phyloP scores from a whole-genome alignment of 2,797 vertebrate species.

The Myotis vivesi region DNA sequence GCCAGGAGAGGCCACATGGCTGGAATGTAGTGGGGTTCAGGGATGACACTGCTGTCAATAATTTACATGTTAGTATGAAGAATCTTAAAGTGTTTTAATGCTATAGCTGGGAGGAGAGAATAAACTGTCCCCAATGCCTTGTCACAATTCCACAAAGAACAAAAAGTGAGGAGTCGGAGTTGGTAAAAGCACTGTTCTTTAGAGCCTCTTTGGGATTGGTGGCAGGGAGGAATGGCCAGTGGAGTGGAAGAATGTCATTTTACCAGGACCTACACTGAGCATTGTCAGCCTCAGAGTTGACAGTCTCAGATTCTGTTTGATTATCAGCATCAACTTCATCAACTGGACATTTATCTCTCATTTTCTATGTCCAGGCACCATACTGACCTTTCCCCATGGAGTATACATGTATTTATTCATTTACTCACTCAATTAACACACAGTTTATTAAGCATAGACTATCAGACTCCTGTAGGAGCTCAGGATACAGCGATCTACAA shows the following conservation, averaged over 20 bases:
- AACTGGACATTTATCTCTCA: neutral
- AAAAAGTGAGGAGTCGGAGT: neutral
- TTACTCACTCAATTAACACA: neutral
- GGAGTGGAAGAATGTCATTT: accelerated
- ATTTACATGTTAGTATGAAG: neutral
- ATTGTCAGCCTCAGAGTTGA: no score
- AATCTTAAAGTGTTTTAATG: neutral
- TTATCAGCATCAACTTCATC: neutral
- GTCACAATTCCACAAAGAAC: neutral
- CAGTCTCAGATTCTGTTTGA: neutral
- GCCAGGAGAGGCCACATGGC: neutral
- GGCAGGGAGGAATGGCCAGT: neutral
- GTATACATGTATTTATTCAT: neutral
- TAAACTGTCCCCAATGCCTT: neutral
- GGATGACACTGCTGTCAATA: neutral
- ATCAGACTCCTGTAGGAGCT: neutral
- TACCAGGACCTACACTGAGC: neutral
- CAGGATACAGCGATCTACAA: neutral
- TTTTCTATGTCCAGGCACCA: neutral
- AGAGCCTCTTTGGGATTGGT: neutral
- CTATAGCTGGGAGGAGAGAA: neutral
- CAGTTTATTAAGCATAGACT: neutral
- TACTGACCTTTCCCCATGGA: neutral
- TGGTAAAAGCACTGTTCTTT: neutral
- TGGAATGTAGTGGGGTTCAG: neutral